phyloP scores from a whole-genome alignment of 2,888 invertebrate species.

The Drosophila leonis region DNA sequence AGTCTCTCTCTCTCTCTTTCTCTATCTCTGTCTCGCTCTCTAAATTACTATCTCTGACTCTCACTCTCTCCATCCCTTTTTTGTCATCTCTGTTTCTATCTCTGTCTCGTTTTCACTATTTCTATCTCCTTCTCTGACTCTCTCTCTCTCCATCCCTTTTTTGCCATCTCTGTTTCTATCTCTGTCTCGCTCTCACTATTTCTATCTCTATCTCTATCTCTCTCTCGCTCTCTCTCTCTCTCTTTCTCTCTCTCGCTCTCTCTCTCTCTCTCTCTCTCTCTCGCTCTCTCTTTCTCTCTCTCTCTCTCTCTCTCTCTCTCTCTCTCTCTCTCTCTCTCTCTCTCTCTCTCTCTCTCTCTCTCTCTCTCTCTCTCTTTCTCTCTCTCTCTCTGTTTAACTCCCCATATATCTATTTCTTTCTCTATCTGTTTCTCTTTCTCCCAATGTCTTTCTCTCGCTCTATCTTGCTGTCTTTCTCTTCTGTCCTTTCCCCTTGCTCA shows the following conservation, averaged over 20 bases:
- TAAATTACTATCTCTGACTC: neutral
- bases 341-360: neutral
- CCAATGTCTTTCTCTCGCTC: neutral
- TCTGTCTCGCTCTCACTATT: neutral
- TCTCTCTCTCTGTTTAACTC: neutral
- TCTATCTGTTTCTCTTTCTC: neutral
- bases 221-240: neutral
- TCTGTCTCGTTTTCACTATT: neutral
- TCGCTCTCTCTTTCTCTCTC: neutral
- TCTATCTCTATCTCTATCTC: neutral
- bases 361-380: neutral
- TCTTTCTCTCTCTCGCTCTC: neutral
- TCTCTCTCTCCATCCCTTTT: neutral
- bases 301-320: neutral
- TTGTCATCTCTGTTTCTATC: too few species aligned
- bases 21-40: neutral
- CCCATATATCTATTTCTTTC: neutral
- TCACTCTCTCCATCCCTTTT: neutral
- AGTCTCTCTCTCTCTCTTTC: neutral
- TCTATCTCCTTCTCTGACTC: neutral
- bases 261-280: neutral
- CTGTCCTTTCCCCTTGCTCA: neutral
- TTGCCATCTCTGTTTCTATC: neutral
- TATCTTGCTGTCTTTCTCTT: neutral
- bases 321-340: neutral